These are phyloP conservation scores for Hylaea fasciaria DNA, from an alignment of 2,888 invertebrate species.

Conservation along the genomic window DNA sequence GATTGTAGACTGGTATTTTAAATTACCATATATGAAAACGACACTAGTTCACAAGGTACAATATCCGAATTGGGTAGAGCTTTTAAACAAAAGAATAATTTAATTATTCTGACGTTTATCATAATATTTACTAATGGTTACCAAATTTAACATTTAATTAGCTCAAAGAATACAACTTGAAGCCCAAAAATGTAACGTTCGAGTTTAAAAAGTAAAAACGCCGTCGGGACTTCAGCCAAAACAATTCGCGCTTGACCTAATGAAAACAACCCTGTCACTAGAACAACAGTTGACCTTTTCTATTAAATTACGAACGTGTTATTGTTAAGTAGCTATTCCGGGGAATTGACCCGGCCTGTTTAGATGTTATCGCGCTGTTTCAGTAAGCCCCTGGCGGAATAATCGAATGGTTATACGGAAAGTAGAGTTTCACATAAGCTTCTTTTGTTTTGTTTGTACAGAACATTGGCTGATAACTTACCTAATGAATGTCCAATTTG, in stretches of 20 bases:
- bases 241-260: conserved; percentile 46
- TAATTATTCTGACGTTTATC: no score
- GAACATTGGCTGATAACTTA: not conserved
- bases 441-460: conserved; percentile 20
- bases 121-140: not conserved
- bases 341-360: conserved; percentile 44
- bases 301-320: conserved; percentile 52
- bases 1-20: not conserved
- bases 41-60: not conserved
- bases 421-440: conserved; percentile 25
- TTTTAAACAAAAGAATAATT: no score
- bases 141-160: conserved; percentile 17
- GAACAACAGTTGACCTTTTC: conserved; percentile 55
- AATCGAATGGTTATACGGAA: conserved; percentile 46
- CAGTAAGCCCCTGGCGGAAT: conserved; percentile 40
- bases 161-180: not conserved
- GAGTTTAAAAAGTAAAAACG: conserved; percentile 15
- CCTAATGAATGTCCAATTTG: no score
- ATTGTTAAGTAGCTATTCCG: conserved; percentile 54
- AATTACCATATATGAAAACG: not conserved
- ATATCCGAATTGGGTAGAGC: no score
- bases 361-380: conserved; percentile 46
- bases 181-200: not conserved
- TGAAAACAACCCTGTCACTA: conserved; percentile 54
- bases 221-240: conserved; percentile 6